A percentile compares a stretch with the other conserved stretches of the same genome.
These are phyloP conservation scores for Holocentrus rufus DNA, from an alignment of 2,797 vertebrate species.

Conservation along the genomic window DNA sequence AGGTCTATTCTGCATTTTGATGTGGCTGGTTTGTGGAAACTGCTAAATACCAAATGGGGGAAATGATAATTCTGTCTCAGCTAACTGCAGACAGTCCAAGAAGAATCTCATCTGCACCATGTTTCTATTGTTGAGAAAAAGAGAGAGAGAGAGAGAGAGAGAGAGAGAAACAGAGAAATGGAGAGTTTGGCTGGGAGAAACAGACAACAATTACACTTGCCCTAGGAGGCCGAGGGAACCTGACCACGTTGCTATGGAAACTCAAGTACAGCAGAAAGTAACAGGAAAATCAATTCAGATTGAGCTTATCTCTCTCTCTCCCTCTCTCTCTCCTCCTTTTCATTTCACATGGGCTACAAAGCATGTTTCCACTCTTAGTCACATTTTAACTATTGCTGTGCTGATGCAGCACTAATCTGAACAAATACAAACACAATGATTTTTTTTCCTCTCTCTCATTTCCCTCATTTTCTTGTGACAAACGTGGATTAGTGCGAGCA, in stretches of 20 bases:
- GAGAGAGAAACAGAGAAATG: slow-evolving; percentile 38
- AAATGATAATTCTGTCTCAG: slow-evolving; percentile 4
- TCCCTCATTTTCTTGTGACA: slow-evolving; percentile 34
- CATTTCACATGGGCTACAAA: slow-evolving; percentile 73
- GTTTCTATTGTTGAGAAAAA: slow-evolving; percentile 47
- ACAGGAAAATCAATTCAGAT: slow-evolving; percentile 85
- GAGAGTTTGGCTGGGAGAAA: slow-evolving; percentile 77
- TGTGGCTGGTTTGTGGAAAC: slow-evolving; percentile 4
- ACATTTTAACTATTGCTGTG: slow-evolving; percentile 66
- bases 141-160: slow-evolving; percentile 14
- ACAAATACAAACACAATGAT: slow-evolving; percentile 30
- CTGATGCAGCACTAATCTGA: slow-evolving; percentile 62
- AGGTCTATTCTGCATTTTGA: not conserved
- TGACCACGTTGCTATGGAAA: slow-evolving; percentile 87
- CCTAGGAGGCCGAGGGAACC: slow-evolving; percentile 85
- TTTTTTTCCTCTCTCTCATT: slow-evolving; percentile 27
- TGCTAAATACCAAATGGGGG: slow-evolving; percentile 6
- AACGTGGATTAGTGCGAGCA: slow-evolving; percentile 44
- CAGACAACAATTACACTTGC: slow-evolving; percentile 86
- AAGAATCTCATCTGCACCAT: slow-evolving; percentile 27
- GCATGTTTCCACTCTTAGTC: slow-evolving; percentile 66
- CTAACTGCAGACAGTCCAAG: slow-evolving; percentile 22
- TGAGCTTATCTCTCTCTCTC: slow-evolving; percentile 74
- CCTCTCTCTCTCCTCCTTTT: slow-evolving; percentile 56
- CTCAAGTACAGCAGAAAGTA: slow-evolving; percentile 86